Base-by-base conservation (phyloP, 2,113 vertebrate genomes). In the Morone saxatilis region DNA sequence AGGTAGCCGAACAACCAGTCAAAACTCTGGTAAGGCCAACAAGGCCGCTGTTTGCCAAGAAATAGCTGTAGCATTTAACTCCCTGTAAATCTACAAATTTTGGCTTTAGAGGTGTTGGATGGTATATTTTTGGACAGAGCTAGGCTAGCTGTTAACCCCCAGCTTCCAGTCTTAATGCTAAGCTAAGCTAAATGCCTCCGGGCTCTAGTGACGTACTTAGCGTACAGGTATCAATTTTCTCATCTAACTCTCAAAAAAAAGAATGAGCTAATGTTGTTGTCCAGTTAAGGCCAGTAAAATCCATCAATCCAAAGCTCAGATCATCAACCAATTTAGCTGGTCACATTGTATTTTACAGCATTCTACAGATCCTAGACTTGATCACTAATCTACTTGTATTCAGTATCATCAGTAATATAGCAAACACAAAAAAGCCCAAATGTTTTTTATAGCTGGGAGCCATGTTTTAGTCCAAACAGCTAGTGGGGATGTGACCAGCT, bases 401-500 rank as follows among this genome's bases (percentile, higher is more conserved):
- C 68, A 20, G 19, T 59, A 75, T 56, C 36, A 69, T 38, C 22
- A 81, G 16, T 17, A 10, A 51, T 45, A 19, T 19, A 13, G 10
- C 45, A 13, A 12, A 12, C 13, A 47, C 3, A 47, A 6, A 25
- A 43, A 17, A 62, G 47, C 59, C 43, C 43, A 45, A 13, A 48
- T 17, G 36, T 59, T 51, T 57, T 20, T 50, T 48, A 59, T 8
- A 22, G 16, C 12, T 45, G 9, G n/a, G 45, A 45, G 45, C 61
- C 22, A 38, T 51, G 56, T 71, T 76, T 78, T 43, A n/a, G 36
- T 43, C 47, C 31, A 9, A 40, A 51, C 16, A 80, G 38, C 47
- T 1, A 1, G 22, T 56, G 36, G 22, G 41, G 53, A 73, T 68
- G 65, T 75, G 45, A 85, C 83, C 36, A 70, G n/a, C 77, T 74